Evolutionary conservation across 2,113 vertebrate genomes (phyloP), one percentile per base, ranked within the genome.

Genomic region (Muntiacus muntjak): DNA sequence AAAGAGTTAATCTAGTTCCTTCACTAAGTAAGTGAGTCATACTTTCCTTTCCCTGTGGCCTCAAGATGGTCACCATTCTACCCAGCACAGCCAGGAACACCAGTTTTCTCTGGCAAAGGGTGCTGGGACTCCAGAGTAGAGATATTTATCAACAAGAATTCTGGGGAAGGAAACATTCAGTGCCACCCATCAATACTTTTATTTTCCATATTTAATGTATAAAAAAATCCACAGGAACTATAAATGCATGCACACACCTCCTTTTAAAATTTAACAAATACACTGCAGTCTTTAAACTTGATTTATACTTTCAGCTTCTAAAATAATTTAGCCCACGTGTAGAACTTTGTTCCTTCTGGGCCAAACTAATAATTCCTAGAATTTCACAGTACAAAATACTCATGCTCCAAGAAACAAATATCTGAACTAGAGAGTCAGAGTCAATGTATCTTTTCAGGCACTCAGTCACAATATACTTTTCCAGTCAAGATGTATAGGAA

Each of bases 201-300:
- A 89, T 64, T 95, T 97, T 96, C 67, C 16, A 60, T 84, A 87
- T 85, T 91, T 94, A 58, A 58, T 55, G 67, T 62, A 81, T 94
- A 92, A 94, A 93, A 67, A 97, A 97, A 96, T 84, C 85, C 93
- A 91, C 5, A 92, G 55, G 47, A 96, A 97, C 81, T 60, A 91
- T 52, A 93, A 91, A 94, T 89, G 33, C 19, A 94, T 33, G 74
- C 14, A 50, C 15, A 67, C 50, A 67, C 23, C 57, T 91, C 60
- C 52, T 78, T 96, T 96, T 79, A 95, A 97, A 90, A 87, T 85
- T 93, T 89, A 97, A 89, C 85, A 96, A 97, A 93, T 47, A 83
- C 17, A 55, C 82, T 74, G 89, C 40, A 57, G 43, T 14, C 82
- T 97, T 94, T 96, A 97, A 96, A 95, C 52, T 71, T 95, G 90